Evolutionary conservation across 2,113 vertebrate genomes (phyloP), one percentile per base, ranked within the genome.

Genomic region (Spermophilus dauricus): DNA sequence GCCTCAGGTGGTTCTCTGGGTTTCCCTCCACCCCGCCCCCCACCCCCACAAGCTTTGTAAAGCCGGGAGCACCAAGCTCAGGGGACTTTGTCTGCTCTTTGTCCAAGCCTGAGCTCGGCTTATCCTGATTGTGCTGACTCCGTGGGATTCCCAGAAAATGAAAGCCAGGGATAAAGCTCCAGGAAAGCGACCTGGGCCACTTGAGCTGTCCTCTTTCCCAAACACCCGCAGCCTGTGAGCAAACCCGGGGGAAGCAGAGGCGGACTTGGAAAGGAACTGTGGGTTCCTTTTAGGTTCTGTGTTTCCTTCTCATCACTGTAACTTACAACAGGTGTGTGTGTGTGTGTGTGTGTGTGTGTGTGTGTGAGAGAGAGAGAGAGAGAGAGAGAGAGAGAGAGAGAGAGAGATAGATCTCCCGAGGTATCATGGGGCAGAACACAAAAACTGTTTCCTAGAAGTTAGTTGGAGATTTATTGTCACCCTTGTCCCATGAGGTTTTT

Each of bases 111-210:
- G 37, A 88, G 56, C 56, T 92, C 61, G 5, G 92, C 84, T 78
- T 17, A 34, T 45, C 78, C 45, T 0, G 0, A 32, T 7, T 39
- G 73, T 83, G 48, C 86, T 34, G 72, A 91, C 82, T 93, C 61
- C 4, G 65, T 76, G 86, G 95, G 95, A 91, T n/a, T 76, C 32
- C 65, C 61, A 48, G 82, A 39, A 65, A 95, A 39, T 37, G 56
- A 96, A 88, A 93, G 92, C 39, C 85, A 34, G 70, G 76, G 85
- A 86, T 69, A 56, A 69, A 69, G 73, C 28, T 3, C 37, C 8
- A 10, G 80, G 65, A 67, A 82, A 65, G 70, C 12, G 58, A 84
- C 91, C 70, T 9, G 72, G 78, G 32, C 63, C 76, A 8, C 72
- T 28, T 10, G 72, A 65, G 37, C 37, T 78, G 88, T 84, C 42